Base-by-base conservation (phyloP, 2,888 invertebrate genomes). In the Dynastes hyllus region DNA sequence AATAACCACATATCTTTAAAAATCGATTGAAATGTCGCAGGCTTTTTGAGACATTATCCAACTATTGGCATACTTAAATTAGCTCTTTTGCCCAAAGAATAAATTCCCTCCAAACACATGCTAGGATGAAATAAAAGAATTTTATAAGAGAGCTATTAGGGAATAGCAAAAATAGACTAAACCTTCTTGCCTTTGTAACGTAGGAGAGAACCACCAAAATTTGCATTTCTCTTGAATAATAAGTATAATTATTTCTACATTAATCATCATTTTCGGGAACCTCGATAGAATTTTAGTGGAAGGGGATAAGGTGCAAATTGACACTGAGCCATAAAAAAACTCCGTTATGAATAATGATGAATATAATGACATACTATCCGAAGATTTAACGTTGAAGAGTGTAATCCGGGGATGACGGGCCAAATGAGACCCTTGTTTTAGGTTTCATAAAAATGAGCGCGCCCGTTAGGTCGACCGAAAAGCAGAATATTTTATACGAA, bases 281-380 rank as follows among this genome's bases (percentile, higher is more conserved):
- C 50, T 29, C 27, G 69, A 51, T 29, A 29, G 50, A 69, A 69
- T 69, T 69, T 51, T 69, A 69, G 69, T 69, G 69, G 51, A 29
- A 29, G 50, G n/a, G n/a, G n/a, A n/a, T n/a, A n/a, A n/a, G n/a
- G n/a, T n/a, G n/a, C n/a, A n/a, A n/a, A n/a, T n/a, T n/a, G 69
- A 51, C 69, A 69, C 51, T 50, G 51, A 13, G 29, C 69, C 51
- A 69, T 69, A 69, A 69, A n/a, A n/a, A n/a, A n/a, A 50, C 51
- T 22, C 22, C 22, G 51, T 11, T 69, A 69, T 69, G 69, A 69
- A 69, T 69, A 69, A 69, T 69, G 69, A 69, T 69, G 69, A 69
- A 29, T 51, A 51, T 69, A 69, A 69, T 69, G 69, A 51, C 69
- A 67, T 45, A 69, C 51, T 69, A 69, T 69, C 69, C 69, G 51